Conservation (phyloP, 2,888 invertebrate genomes). For the Ochropleura plecta region DNA sequence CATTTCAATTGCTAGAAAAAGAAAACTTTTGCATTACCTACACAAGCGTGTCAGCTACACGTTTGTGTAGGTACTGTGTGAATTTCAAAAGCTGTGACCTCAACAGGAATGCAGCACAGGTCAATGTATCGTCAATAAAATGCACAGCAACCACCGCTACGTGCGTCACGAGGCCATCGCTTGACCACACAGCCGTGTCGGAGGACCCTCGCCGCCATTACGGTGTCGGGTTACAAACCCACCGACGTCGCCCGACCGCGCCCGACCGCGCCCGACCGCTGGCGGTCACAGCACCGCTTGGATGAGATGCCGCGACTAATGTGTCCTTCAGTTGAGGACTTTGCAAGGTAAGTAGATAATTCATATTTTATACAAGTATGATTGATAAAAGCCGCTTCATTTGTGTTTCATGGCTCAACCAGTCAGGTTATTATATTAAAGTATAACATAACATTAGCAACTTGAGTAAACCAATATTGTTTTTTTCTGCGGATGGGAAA, state of each 20-base stretch:
- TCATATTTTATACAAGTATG: background rate
- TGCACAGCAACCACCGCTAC: constrained; percentile 26
- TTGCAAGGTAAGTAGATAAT: background rate
- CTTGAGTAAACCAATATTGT: too few species aligned
- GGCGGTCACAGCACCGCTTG: constrained; percentile 22
- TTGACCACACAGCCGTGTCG: constrained; percentile 31
- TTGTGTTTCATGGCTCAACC: background rate
- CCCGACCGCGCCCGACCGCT: background rate
- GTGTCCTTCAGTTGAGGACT: constrained; percentile 6
- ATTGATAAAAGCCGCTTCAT: background rate
- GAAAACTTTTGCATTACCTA: background rate
- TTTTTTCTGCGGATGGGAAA: too few species aligned
- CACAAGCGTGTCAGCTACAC: background rate
- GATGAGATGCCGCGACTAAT: constrained; percentile 23
- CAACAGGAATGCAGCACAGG: constrained; percentile 21
- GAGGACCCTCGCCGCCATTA: constrained; percentile 54
- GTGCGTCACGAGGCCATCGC: constrained; percentile 30
- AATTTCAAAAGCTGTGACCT: background rate
- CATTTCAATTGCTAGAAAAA: background rate
- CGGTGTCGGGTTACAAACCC: constrained; percentile 58
- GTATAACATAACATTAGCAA: background rate
- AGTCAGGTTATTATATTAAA: background rate
- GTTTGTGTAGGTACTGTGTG: too few species aligned
- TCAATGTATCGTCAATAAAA: constrained; percentile 4
- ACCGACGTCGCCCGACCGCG: constrained; percentile 5